phyloP scores from a whole-genome alignment of 2,797 vertebrate species.

The Manis pentadactyla region DNA sequence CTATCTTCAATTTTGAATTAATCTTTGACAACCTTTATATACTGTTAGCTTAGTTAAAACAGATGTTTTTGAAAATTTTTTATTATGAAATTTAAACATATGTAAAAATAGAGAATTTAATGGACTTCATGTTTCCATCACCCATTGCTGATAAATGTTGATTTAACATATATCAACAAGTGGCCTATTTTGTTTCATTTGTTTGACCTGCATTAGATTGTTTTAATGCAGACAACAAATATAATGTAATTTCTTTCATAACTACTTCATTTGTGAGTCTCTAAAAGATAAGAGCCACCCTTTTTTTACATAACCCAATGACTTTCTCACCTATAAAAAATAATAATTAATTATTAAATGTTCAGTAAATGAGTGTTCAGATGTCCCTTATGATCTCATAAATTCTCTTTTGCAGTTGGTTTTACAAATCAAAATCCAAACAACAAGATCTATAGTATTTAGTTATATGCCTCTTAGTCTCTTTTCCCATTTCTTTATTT shows the following conservation, averaged over 20 bases:
- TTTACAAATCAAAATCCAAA: neutral
- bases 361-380: neutral
- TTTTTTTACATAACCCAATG: neutral
- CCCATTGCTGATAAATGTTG: too few relatives aligned
- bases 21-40: slow-evolving; percentile 22
- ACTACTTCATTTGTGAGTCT: neutral
- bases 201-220: neutral
- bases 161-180: neutral
- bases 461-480: neutral
- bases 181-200: neutral
- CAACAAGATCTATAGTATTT: neutral
- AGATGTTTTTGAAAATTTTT: neutral
- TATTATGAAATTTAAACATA: neutral
- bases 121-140: neutral
- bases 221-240: neutral
- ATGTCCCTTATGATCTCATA: neutral
- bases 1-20: slow-evolving; percentile 33
- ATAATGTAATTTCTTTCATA: neutral
- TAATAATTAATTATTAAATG: neutral
- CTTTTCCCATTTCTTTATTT: neutral
- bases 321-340: neutral
- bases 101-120: neutral
- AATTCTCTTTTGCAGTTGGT: slow-evolving; percentile 8
- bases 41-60: neutral
- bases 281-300: neutral